phyloP scores from a whole-genome alignment of 2,888 invertebrate species.

The Hypomecis atomaria region DNA sequence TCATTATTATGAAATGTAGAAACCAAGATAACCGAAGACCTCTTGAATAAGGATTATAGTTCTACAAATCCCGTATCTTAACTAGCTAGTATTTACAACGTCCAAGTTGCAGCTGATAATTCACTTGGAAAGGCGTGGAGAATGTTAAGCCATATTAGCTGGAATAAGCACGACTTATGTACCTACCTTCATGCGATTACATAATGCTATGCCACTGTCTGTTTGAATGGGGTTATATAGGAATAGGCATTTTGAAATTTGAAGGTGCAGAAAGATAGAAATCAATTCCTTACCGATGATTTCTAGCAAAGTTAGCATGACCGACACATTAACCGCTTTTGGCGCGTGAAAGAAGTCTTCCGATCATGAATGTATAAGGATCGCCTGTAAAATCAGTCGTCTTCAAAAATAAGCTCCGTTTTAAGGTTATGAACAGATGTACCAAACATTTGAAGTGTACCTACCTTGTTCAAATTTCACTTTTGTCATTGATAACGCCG shows the following conservation, averaged over 20 bases:
- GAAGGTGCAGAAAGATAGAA: no score
- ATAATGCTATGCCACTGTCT: neutral
- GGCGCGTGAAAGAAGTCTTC: no score
- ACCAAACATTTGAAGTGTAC: no score
- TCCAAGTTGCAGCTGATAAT: conserved; percentile 19
- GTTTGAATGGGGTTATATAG: neutral
- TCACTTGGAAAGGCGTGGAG: conserved; percentile 30
- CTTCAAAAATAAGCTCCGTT: no score
- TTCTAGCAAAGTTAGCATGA: no score
- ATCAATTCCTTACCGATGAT: no score
- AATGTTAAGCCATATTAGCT: conserved; percentile 32
- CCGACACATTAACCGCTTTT: no score
- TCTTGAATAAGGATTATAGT: conserved; percentile 33
- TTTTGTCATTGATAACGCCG: no score
- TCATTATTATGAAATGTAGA: conserved; percentile 30
- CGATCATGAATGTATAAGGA: no score
- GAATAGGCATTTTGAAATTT: neutral
- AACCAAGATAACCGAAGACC: conserved; percentile 22
- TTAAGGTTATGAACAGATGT: no score
- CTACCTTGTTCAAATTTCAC: no score
- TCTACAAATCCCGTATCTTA: conserved; percentile 26
- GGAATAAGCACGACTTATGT: conserved; percentile 35
- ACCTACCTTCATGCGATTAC: conserved; percentile 30
- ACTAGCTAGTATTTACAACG: conserved; percentile 25
- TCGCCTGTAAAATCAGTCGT: no score